These are phyloP conservation scores for Phyllostomus hastatus DNA, from an alignment of 2,113 vertebrate species.

Conservation along the genomic window DNA sequence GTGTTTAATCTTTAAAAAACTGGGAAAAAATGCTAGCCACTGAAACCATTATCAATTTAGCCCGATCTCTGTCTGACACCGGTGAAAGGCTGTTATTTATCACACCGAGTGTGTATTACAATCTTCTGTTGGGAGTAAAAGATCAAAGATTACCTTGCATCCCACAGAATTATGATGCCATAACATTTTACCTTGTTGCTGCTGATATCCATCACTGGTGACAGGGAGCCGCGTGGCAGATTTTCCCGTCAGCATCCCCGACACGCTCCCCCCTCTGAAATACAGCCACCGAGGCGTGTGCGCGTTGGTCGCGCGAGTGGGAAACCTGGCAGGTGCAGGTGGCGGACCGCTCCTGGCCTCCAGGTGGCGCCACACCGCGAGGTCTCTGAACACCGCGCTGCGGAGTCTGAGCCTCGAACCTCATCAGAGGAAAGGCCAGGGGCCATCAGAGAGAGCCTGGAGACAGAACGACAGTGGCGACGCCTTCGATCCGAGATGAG, in stretches of 20 bases:
- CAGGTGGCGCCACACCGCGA: slow-evolving; percentile 51
- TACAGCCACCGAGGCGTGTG: slow-evolving; percentile 43
- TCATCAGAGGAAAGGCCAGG: slow-evolving; percentile 28
- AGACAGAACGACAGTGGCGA: not conserved
- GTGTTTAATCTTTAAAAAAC: slow-evolving; percentile 4
- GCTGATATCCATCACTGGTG: slow-evolving; percentile 79
- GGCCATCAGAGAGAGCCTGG: not conserved
- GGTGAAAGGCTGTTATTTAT: slow-evolving; percentile 80
- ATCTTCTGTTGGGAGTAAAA: slow-evolving; percentile 81
- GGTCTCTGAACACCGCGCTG: not conserved
- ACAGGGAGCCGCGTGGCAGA: slow-evolving; percentile 72
- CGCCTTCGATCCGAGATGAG: slow-evolving; percentile 37
- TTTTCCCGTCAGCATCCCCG: slow-evolving; percentile 71
- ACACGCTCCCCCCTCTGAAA: slow-evolving; percentile 69
- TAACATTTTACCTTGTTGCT: slow-evolving; percentile 83
- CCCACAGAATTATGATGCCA: slow-evolving; percentile 80
- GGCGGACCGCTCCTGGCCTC: not conserved
- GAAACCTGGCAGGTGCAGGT: not conserved
- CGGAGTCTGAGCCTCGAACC: not conserved
- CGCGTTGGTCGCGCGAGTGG: slow-evolving; percentile 56
- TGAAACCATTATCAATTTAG: slow-evolving; percentile 68
- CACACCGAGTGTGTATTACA: slow-evolving; percentile 76
- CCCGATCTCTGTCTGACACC: slow-evolving; percentile 56
- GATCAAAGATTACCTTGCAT: slow-evolving; percentile 82
- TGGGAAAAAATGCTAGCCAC: slow-evolving; percentile 54